Conservation (phyloP, 2,888 invertebrate genomes). For the Meloe dianella region DNA sequence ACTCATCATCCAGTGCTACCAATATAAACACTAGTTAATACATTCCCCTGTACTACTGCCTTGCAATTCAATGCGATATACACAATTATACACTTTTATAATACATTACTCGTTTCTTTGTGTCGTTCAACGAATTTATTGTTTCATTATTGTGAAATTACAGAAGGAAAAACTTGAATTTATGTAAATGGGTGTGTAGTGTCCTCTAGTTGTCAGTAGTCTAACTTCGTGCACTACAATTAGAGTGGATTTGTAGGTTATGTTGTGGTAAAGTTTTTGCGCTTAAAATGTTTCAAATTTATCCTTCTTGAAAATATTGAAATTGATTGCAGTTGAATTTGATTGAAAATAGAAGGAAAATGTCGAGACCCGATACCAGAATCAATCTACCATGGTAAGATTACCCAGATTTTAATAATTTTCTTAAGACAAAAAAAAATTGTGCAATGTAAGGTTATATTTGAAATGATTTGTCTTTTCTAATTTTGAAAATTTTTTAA, state of each 20-base stretch:
- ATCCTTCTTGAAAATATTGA: too few species aligned
- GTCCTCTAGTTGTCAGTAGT: too few species aligned
- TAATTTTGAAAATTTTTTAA: background rate
- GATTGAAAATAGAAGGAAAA: slow-evolving; percentile 5
- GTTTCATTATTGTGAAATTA: background rate
- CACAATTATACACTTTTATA: too few species aligned
- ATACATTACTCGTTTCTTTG: too few species aligned
- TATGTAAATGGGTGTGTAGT: too few species aligned
- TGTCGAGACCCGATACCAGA: slow-evolving; percentile 38
- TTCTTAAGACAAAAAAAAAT: slow-evolving; percentile 18
- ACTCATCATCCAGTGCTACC: too few species aligned
- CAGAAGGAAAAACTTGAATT: too few species aligned
- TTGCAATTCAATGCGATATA: too few species aligned
- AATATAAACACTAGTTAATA: too few species aligned
- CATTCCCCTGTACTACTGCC: too few species aligned
- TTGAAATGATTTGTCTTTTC: slow-evolving; percentile 29
- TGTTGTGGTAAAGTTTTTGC: background rate
- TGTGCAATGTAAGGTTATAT: slow-evolving; percentile 14
- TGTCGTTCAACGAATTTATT: too few species aligned
- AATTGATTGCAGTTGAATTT: background rate
- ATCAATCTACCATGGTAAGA: slow-evolving; percentile 69
- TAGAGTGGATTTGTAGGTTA: background rate
- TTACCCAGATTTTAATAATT: slow-evolving; percentile 18
- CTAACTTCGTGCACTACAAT: background rate
- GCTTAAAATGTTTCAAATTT: background rate